Base-by-base conservation (phyloP, 2,888 invertebrate species). In the Arrhopalites spinosus region DNA sequence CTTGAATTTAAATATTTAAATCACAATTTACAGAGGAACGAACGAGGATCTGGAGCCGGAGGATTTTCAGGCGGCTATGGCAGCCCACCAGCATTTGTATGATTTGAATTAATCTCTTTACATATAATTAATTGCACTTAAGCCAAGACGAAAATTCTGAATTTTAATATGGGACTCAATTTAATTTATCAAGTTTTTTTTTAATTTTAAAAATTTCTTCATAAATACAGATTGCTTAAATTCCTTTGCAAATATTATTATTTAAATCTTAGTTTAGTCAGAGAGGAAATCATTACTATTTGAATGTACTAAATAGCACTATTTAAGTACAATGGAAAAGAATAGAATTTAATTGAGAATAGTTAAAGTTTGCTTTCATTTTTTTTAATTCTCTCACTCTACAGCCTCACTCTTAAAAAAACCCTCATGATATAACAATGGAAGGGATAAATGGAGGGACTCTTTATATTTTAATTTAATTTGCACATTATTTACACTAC, bases 21-120 rank as follows among this genome's bases (percentile, higher is more conserved):
- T 36, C 36, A 36, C 3, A 36, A 36, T 36, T 36, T n/a, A 3
- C 83, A 81, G 63, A 72, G 83, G 77, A 82, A 81, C 68, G 83
- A 83, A 73, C 77, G 83, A 69, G 81, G 79, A 79, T 79, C 47
- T 69, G n/a, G n/a, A n/a, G n/a, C 79, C 56, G 77, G 83, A 80
- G 77, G 83, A 80, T 82, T 78, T 78, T 68, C 68, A 15, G 17
- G 43, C 27, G 79, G 80, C 50, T 80, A 81, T 79, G 81, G 80
- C 36, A 63, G 79, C 81, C 61, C 68, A 61, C 68, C 76, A 36
- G 78, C 81, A 53, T 82, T 81, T 74, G 82, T 82, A 80, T 70
- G 79, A 67, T 27, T 47, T 69, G 7, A 72, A 30, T 30, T 66
- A 43, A 8, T 53, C 23, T 53, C 23, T n/a, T 20, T 36, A 7